A percentile compares a stretch with the other conserved stretches of the same genome.
These are phyloP conservation scores for Acanthaster planci DNA, from an alignment of 35 echinoderm and acorn worm genomes.

Conservation along the genomic window DNA sequence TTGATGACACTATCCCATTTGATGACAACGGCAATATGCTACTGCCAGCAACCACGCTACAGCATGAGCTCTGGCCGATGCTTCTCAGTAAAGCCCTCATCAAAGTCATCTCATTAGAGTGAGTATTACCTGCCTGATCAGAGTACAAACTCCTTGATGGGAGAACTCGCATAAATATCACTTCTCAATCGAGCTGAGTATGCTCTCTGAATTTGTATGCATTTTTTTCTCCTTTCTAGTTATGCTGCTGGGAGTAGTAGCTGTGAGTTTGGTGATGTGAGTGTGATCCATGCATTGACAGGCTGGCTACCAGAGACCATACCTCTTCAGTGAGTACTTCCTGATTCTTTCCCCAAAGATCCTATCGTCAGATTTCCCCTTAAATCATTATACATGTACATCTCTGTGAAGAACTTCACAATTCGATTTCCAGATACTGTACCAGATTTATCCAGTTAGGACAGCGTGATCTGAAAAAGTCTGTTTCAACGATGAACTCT, in stretches of 20 bases:
- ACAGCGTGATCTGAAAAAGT: too few species aligned
- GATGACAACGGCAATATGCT: conserved; percentile 93
- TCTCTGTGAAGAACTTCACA: too few species aligned
- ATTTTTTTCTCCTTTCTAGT: conserved; percentile 59
- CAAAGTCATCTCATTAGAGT: conserved; percentile 95
- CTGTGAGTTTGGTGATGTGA: conserved; percentile 97
- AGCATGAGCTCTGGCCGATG: conserved; percentile 95
- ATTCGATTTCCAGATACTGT: too few species aligned
- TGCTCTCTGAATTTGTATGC: background rate
- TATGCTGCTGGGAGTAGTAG: conserved; percentile 76
- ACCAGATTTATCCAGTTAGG: too few species aligned
- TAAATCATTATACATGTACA: too few species aligned
- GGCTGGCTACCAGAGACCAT: conserved; percentile 96
- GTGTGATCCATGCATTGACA: conserved; percentile 77
- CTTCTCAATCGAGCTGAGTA: too few species aligned
- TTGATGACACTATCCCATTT: conserved; percentile 97
- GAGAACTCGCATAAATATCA: background rate
- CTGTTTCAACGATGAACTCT: too few species aligned
- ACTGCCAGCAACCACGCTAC: conserved; percentile 67
- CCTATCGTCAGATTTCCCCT: too few species aligned
- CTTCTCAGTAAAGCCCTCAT: conserved; percentile 95
- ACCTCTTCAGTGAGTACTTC: conserved; percentile 92
- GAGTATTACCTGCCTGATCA: conserved; percentile 27
- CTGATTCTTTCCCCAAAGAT: background rate
- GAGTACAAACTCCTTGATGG: background rate